Evolutionary conservation across 1,140 invertebrate genomes (phyloP), one percentile per base, ranked within the genome.

Genomic region (Calliopsis andreniformis): DNA sequence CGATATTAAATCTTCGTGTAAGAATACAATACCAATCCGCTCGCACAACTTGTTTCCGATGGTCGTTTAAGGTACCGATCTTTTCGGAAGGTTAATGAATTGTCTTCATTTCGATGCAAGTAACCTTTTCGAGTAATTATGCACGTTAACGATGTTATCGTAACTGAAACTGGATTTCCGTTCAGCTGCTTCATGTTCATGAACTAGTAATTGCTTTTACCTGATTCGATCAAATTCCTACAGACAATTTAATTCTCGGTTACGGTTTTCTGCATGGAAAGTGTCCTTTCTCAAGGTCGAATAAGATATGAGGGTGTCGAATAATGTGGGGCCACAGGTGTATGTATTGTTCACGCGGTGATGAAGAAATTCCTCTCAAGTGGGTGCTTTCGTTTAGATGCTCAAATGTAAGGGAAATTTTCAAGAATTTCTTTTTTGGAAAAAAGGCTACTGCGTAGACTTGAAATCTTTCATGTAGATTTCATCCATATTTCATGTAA

Each of bases 121-220:
- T 18, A 7, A 58, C 0, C 25, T 25, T 58, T 12, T 2, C 12
- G 10, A 47, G 23, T 49, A 70, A 71, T 61, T 49, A 49, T n/a
- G 6, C 20, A 49, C 47, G 43, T 70, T 61, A 61, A 49, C 25
- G 16, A 61, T 16, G 5, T 39, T 1, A 61, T 18, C 30, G 16
- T 70, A 58, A 59, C n/a, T 25, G 39, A 14, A 59, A 59, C 42
- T 70, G n/a, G 0, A 59, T 70, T 70, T 59, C 35, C 35, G 32
- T 18, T 16, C 49, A 42, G 25, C 39, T 45, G 16, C 7, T 58
- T n/a, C 0, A 1, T 18, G 4, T 32, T 58, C 28, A 42, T 35
- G 39, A 35, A 35, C 10, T 32, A n/a, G 4, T 70, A 59, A 70
- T 8, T 35, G 20, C 25, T 23, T 70, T 70, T 35, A 7, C 4